Percentiles rank a stretch among this genome's conserved stretches.
Conservation (phyloP, 1,140 invertebrate species). For the Pachypeltis micranthus region DNA sequence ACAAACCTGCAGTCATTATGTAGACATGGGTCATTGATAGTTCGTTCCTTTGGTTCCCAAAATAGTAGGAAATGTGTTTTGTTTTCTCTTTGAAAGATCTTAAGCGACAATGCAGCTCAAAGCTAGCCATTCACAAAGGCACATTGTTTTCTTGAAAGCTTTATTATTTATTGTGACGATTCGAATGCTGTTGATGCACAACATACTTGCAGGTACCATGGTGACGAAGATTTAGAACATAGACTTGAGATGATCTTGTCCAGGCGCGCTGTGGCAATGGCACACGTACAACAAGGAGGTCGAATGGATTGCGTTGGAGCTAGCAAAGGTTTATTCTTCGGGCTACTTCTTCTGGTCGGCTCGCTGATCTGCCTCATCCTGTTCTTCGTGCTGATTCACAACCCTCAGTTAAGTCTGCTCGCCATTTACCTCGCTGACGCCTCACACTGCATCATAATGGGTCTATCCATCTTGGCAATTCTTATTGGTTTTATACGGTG, state of each 20-base stretch:
- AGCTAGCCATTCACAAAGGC: too few species aligned
- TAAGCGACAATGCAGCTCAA: too few species aligned
- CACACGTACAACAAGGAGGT: slow-evolving; percentile 63
- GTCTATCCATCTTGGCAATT: slow-evolving; percentile 74
- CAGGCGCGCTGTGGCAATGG: slow-evolving; percentile 65
- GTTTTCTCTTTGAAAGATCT: too few species aligned
- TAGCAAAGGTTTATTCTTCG: slow-evolving; percentile 87
- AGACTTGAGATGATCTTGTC: slow-evolving; percentile 71
- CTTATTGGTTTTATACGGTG: slow-evolving; percentile 60
- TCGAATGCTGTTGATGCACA: too few species aligned
- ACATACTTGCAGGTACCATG: slow-evolving; percentile 50
- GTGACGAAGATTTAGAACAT: slow-evolving; percentile 73
- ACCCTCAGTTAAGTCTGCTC: slow-evolving; percentile 61
- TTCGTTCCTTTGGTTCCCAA: too few species aligned
- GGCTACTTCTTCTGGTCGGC: slow-evolving; percentile 76
- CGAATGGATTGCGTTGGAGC: slow-evolving; percentile 84
- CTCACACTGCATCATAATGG: slow-evolving; percentile 77
- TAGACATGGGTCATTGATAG: too few species aligned
- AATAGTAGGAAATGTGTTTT: too few species aligned
- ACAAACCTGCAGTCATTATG: too few species aligned
- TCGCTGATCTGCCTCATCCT: slow-evolving; percentile 84
- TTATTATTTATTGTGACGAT: too few species aligned
- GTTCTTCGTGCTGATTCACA: slow-evolving; percentile 84
- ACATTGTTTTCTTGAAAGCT: too few species aligned
- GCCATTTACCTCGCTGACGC: slow-evolving; percentile 84